These are phyloP conservation scores for Tetheella fluctuosa DNA, from an alignment of 2,888 invertebrate species.

Conservation along the genomic window DNA sequence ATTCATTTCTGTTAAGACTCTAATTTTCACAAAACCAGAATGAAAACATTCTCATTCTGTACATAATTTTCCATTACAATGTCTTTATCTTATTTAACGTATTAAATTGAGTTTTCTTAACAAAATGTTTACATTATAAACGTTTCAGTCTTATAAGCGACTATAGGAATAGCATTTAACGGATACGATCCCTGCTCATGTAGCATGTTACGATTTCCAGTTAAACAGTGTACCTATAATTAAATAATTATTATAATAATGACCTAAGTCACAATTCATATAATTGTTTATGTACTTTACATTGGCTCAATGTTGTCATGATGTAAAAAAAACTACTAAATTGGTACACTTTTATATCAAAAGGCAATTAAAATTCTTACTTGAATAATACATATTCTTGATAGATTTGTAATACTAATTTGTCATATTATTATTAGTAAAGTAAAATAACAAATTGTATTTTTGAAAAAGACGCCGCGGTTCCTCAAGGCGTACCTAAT, in stretches of 20 bases:
- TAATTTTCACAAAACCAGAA: constrained; percentile 25
- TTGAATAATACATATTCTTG: neutral
- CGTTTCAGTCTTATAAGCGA: constrained; percentile 55
- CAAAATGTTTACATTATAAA: constrained; percentile 33
- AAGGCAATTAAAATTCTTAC: constrained; percentile 30
- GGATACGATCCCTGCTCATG: neutral
- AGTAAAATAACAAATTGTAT: neutral
- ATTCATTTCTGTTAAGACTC: constrained; percentile 32
- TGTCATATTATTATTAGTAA: neutral
- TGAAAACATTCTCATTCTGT: constrained; percentile 16
- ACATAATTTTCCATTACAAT: neutral
- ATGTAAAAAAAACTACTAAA: neutral
- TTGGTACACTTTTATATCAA: constrained; percentile 12
- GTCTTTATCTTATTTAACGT: neutral
- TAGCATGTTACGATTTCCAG: no score
- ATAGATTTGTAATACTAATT: neutral
- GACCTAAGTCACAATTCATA: neutral
- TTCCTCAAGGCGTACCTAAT: neutral
- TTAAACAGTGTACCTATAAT: no score
- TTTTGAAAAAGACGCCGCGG: constrained; percentile 2
- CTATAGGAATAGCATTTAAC: constrained; percentile 25
- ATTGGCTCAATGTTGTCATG: neutral
- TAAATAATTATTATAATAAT: neutral
- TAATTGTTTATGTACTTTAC: constrained; percentile 15
- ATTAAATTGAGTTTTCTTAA: neutral